Percentiles rank a stretch among this genome's conserved stretches.
Conservation (phyloP, 2,888 invertebrate species). For the Dicyrtoma fusca region DNA sequence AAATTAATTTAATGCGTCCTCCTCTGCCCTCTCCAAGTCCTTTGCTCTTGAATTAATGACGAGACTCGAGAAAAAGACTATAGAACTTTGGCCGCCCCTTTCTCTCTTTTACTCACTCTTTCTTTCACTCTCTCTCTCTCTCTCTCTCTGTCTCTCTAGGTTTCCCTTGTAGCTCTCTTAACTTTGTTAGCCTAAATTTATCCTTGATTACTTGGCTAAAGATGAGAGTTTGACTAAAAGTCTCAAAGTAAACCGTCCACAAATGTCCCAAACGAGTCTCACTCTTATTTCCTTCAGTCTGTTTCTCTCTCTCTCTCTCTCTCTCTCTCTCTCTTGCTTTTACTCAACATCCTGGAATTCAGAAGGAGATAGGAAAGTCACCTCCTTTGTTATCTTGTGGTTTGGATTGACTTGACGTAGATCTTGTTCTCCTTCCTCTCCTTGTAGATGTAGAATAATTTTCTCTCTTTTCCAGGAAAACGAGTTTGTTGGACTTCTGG, state of each 20-base stretch:
- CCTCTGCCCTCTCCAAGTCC: slow-evolving; percentile 36
- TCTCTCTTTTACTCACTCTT: background rate
- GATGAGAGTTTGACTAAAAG: slow-evolving; percentile 34
- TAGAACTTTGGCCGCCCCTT: slow-evolving; percentile 26
- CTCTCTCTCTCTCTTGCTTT: background rate
- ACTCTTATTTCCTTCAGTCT: background rate
- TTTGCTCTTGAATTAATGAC: slow-evolving; percentile 41
- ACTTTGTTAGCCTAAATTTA: slow-evolving; percentile 24
- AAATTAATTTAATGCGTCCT: slow-evolving; percentile 46
- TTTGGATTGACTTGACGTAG: too few relatives aligned
- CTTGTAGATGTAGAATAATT: too few relatives aligned
- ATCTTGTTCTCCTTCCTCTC: too few relatives aligned
- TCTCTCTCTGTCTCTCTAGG: slow-evolving; percentile 1
- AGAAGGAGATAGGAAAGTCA: too few relatives aligned
- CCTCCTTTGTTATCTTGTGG: too few relatives aligned
- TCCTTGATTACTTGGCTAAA: slow-evolving; percentile 35
- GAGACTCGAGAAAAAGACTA: slow-evolving; percentile 34
- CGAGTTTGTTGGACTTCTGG: background rate
- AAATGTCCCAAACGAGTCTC: slow-evolving; percentile 9
- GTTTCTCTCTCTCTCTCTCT: background rate
- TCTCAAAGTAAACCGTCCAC: background rate
- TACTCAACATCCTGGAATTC: too few relatives aligned
- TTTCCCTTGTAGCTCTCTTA: background rate
- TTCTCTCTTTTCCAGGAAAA: background rate
- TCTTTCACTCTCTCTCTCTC: slow-evolving; percentile 7